Evolutionary conservation across 1,140 invertebrate species (phyloP), one percentile per base, ranked within the genome.

Genomic region (Meteorus sp.): DNA sequence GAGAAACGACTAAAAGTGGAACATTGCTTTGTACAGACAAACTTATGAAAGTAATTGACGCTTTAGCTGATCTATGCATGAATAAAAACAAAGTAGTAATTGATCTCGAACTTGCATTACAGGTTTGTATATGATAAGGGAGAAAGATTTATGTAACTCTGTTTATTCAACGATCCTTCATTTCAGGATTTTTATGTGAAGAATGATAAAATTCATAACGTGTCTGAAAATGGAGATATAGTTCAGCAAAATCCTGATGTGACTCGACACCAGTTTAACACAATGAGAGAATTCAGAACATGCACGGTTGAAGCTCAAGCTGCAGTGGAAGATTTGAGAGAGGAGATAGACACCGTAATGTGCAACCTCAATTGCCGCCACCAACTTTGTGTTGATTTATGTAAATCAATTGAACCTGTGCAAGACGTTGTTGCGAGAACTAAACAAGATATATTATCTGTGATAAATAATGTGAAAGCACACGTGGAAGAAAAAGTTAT

Each of bases 221-320:
- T 25, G n/a, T n/a, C n/a, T n/a, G 31, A 51, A 58, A 22, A 8
- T 15, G 2, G 9, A 9, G 35, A 48, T 51, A 25, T 29, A 20
- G 23, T 45, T 2, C 5, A 17, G n/a, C 2, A 56, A 4, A 5
- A 11, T 9, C 6, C 25, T 13, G 44, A 47, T 22, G 27, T 55
- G 29, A 56, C 4, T 29, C 25, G 54, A 48, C 63, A 72, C 25
- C 75, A 78, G 50, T 78, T 74, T 39, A 68, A 66, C 19, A 69
- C 72, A 54, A 80, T 79, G 77, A 75, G 75, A 63, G 71, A 78
- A 69, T 77, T 77, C 52, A 63, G 72, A 64, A 35, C 76, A 11
- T 79, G 77, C 20, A 76, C 76, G 25, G 71, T 77, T 3, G 77
- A 79, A 59, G 74, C 73, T 17, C 78, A 80, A 69, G 70, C 75